These are phyloP conservation scores for Bombus vancouverensis DNA, from an alignment of 1,140 invertebrate genomes.

Conservation along the genomic window DNA sequence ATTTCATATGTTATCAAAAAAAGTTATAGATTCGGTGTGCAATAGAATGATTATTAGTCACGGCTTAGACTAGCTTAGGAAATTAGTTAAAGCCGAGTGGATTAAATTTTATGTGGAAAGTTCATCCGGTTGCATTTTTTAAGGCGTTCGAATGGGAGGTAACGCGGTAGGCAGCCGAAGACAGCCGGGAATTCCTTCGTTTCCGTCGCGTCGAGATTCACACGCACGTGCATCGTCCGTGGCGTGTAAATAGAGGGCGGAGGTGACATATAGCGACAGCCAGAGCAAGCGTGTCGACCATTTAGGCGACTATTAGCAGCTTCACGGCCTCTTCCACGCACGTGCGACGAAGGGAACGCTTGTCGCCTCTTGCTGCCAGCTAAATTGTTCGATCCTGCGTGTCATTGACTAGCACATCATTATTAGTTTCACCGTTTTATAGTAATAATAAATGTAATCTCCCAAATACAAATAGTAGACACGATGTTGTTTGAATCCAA, in stretches of 20 bases:
- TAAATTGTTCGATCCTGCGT: not conserved
- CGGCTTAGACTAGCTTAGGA: not conserved
- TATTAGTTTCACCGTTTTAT: not conserved
- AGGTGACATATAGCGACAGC: conserved; percentile 71
- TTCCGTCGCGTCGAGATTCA: conserved; percentile 56
- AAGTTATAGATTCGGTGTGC: not conserved
- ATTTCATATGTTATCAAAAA: not conserved
- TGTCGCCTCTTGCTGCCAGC: not conserved
- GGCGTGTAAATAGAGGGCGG: conserved; percentile 63
- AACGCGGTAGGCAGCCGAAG: not conserved
- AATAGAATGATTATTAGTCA: not conserved
- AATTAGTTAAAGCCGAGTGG: not conserved
- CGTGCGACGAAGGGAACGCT: conserved; percentile 22
- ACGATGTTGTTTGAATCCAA: no score
- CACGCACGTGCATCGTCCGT: conserved; percentile 61
- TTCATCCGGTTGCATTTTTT: conserved; percentile 18
- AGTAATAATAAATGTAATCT: no score
- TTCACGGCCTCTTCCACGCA: conserved; percentile 58
- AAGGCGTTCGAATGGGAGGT: not conserved
- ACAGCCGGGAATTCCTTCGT: conserved; percentile 28
- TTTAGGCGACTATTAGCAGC: conserved; percentile 75
- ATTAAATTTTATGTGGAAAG: not conserved
- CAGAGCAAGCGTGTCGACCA: conserved; percentile 64
- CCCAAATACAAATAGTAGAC: not conserved
- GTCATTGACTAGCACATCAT: not conserved